These are phyloP conservation scores for Lophotis ruficrista DNA, from an alignment of 2,113 vertebrate genomes.

Conservation along the genomic window DNA sequence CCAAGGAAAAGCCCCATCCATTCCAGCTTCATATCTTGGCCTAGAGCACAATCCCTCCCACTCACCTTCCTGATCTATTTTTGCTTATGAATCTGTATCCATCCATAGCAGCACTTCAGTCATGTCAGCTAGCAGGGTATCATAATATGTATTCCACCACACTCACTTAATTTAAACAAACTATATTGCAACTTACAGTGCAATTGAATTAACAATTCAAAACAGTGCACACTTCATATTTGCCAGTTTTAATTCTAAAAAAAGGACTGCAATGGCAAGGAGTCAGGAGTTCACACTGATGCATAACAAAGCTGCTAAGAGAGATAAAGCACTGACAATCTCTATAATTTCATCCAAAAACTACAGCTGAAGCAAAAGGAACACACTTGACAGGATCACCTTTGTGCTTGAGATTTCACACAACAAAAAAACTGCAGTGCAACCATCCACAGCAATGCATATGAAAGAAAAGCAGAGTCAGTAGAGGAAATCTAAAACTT, in stretches of 20 bases:
- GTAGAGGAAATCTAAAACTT: neutral
- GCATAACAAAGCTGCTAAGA: neutral
- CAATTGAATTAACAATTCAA: neutral
- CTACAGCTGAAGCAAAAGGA: neutral
- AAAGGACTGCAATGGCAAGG: neutral
- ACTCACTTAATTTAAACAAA: neutral
- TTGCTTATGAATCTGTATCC: neutral
- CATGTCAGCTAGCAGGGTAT: neutral
- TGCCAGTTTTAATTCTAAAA: neutral
- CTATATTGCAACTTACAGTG: neutral
- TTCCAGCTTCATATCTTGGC: neutral
- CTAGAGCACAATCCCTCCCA: neutral
- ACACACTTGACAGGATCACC: neutral
- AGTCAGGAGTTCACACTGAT: neutral
- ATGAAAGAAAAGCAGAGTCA: neutral
- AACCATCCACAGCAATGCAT: neutral
- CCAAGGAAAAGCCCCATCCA: neutral
- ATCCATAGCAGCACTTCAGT: neutral
- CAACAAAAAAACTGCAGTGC: neutral
- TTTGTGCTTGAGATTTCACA: neutral
- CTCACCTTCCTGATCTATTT: neutral
- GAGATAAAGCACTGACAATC: neutral
- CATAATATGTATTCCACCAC: neutral
- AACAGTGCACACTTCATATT: neutral
- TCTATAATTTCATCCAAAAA: neutral